Conservation (phyloP, 1,140 invertebrate species). For the Daktulosphaira vitifoliae region DNA sequence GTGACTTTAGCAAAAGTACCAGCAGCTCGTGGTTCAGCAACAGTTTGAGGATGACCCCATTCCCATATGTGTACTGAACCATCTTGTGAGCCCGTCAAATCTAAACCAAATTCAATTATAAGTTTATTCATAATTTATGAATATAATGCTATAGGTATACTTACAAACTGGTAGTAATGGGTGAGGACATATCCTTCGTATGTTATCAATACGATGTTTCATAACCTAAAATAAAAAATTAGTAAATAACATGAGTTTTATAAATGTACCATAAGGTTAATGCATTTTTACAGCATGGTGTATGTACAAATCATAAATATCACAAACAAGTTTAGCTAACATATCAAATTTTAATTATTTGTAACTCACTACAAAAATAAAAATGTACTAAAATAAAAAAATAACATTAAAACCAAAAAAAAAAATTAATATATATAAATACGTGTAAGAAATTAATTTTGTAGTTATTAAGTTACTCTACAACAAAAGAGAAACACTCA, state of each 20-base stretch:
- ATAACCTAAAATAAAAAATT: slow-evolving; percentile 54
- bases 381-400: neutral
- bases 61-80: slow-evolving; percentile 97
- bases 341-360: slow-evolving; percentile 26
- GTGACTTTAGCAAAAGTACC: slow-evolving; percentile 95
- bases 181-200: slow-evolving; percentile 90
- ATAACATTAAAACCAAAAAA: slow-evolving; percentile 5
- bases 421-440: too few species aligned
- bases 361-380: slow-evolving; percentile 21
- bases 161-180: slow-evolving; percentile 88
- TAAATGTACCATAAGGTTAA: too few species aligned
- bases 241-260: slow-evolving; percentile 4
- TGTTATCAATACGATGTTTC: slow-evolving; percentile 84
- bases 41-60: slow-evolving; percentile 86
- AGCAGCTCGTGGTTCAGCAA: slow-evolving; percentile 78
- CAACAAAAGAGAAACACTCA: slow-evolving; percentile 32
- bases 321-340: slow-evolving; percentile 25
- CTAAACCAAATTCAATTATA: slow-evolving; percentile 46
- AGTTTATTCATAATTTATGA: too few species aligned
- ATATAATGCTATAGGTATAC: slow-evolving; percentile 43
- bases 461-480: slow-evolving; percentile 8
- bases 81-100: slow-evolving; percentile 93
- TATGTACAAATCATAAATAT: slow-evolving; percentile 2
- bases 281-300: neutral
- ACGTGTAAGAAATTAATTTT: slow-evolving; percentile 19